phyloP scores from a whole-genome alignment of 2,113 vertebrate species.

The Ceyx melanurus region DNA sequence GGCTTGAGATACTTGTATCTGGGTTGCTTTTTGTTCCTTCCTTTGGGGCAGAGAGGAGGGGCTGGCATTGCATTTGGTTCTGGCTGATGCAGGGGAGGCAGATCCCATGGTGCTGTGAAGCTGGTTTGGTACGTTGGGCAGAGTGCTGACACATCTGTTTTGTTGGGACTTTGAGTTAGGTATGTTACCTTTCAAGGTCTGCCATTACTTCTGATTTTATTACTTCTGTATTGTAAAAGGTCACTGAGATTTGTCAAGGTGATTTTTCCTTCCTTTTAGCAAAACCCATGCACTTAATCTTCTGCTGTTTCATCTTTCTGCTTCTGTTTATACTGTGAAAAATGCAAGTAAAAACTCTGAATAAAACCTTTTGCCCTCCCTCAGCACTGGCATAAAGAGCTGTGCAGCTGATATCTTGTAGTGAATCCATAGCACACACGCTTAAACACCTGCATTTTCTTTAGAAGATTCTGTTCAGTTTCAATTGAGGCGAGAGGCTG shows the following conservation, averaged over 20 bases:
- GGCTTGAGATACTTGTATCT: neutral
- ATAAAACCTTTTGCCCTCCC: neutral
- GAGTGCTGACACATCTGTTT: neutral
- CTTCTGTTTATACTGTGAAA: neutral
- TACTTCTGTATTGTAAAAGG: neutral
- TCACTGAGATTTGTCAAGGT: neutral
- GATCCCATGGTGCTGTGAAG: neutral
- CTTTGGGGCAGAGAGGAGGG: neutral
- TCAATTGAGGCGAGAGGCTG: neutral
- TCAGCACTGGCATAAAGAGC: neutral
- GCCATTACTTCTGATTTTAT: neutral
- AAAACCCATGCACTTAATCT: neutral
- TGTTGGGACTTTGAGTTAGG: neutral
- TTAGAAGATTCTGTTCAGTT: neutral
- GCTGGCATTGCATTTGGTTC: neutral
- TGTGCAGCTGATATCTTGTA: neutral
- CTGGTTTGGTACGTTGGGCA: neutral
- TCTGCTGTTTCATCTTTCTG: neutral
- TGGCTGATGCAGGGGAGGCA: neutral
- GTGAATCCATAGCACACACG: neutral
- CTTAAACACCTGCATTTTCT: neutral
- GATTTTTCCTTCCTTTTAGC: neutral
- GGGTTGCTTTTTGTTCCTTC: neutral
- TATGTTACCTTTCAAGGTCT: neutral
- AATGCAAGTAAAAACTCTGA: neutral